These are phyloP conservation scores for Cecidostiba fungosa DNA, from an alignment of 2,888 invertebrate genomes.

Conservation along the genomic window DNA sequence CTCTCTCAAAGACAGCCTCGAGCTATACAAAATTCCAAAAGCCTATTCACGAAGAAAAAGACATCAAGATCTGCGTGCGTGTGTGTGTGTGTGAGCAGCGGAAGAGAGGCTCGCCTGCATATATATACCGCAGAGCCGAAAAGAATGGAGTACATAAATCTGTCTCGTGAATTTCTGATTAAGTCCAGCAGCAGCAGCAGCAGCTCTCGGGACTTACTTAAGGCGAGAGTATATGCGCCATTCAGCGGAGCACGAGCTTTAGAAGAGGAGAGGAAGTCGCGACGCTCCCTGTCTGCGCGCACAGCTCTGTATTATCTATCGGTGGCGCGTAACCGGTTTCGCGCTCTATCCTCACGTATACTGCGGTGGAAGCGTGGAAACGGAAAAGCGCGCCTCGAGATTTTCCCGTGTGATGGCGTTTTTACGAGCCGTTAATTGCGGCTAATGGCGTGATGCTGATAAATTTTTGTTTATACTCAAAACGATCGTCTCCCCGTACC, in stretches of 20 bases:
- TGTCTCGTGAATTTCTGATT: constrained; percentile 62
- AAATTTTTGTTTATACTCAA: constrained; percentile 6
- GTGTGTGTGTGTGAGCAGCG: neutral
- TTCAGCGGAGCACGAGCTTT: constrained; percentile 43
- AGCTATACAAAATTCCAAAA: no score
- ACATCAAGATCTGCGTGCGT: neutral
- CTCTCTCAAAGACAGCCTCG: no score
- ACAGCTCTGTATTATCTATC: neutral
- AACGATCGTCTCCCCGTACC: neutral
- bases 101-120: neutral
- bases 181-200: constrained; percentile 49
- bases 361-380: constrained; percentile 18
- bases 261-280: constrained; percentile 50
- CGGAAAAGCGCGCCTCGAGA: constrained; percentile 15
- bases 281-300: constrained; percentile 23
- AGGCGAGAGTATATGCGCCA: constrained; percentile 59
- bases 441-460: constrained; percentile 14
- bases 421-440: neutral
- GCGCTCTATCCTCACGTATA: neutral
- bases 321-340: constrained; percentile 51
- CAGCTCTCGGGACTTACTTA: constrained; percentile 50
- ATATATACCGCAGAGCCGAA: constrained; percentile 28
- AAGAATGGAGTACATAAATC: constrained; percentile 64
- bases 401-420: neutral
- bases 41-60: neutral